Evolutionary conservation across 2,113 vertebrate species (phyloP).

Genomic region (Triplophysa rosa): DNA sequence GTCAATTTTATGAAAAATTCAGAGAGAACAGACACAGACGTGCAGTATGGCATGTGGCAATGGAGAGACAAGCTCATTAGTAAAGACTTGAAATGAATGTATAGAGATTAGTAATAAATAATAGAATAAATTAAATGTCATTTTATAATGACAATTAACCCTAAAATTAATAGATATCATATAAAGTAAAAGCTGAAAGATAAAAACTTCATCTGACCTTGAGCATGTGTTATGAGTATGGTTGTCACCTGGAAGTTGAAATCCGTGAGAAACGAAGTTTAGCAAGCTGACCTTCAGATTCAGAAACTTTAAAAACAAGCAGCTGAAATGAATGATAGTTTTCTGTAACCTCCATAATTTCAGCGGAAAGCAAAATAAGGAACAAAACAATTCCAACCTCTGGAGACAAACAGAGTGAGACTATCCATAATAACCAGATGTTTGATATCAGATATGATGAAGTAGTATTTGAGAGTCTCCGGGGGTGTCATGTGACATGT

Average conservation of each 20-base stretch:
- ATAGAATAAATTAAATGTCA: background rate
- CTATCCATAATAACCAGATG: conserved; percentile 25
- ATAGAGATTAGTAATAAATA: conserved; percentile 3
- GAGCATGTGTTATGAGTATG: conserved; percentile 20
- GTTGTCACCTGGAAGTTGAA: background rate
- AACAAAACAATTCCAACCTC: background rate
- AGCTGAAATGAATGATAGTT: background rate
- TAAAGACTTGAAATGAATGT: background rate
- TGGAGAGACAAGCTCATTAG: background rate
- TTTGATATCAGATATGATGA: background rate
- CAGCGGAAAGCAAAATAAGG: background rate
- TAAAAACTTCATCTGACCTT: conserved; percentile 22
- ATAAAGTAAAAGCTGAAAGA: background rate
- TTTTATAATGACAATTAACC: background rate
- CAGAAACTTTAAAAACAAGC: conserved; percentile 21
- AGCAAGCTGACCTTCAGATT: conserved; percentile 45
- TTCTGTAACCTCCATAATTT: background rate
- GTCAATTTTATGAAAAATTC: background rate
- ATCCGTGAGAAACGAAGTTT: conserved; percentile 32
- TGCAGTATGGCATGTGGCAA: background rate
- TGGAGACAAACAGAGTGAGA: background rate
- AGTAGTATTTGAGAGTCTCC: background rate
- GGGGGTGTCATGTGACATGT: conserved; percentile 23
- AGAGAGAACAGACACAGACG: background rate
- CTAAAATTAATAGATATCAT: background rate